A percentile compares a stretch with the other conserved stretches of the same genome.
These are phyloP conservation scores for Pogoniulus pusillus DNA, from an alignment of 2,797 vertebrate species.

Conservation along the genomic window DNA sequence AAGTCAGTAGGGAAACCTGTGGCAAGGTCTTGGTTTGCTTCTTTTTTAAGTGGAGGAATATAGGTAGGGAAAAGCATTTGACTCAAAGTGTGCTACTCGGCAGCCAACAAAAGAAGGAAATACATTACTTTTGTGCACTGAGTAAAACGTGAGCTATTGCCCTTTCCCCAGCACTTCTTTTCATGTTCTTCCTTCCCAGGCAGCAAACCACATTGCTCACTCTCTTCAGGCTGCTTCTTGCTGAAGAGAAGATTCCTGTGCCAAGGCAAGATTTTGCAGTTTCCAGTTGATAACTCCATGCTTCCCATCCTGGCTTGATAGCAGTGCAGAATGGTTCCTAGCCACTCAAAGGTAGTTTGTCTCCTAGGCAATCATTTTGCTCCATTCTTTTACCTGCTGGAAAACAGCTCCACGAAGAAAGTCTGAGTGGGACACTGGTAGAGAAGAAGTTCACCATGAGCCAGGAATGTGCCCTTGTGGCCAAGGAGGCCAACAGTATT, in stretches of 20 bases:
- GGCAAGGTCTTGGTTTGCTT: no score
- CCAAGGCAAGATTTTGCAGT: background rate
- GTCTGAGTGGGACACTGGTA: no score
- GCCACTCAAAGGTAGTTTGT: background rate
- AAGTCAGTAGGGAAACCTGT: background rate
- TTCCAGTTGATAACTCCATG: background rate
- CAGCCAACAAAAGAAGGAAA: background rate
- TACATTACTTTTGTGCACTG: background rate
- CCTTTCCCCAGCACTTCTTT: background rate
- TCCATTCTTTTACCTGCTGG: background rate
- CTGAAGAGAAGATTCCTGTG: background rate
- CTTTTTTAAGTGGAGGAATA: background rate
- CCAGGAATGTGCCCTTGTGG: no score
- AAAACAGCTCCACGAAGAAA: no score
- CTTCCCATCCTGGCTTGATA: background rate
- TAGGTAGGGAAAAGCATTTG: background rate
- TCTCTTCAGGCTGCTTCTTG: background rate
- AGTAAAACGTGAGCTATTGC: background rate
- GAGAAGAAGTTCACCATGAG: no score
- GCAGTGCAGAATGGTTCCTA: background rate
- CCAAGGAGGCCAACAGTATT: no score
- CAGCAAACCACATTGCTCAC: background rate
- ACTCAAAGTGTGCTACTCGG: background rate
- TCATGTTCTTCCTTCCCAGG: background rate
- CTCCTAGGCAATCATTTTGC: background rate